Evolutionary conservation across 1,140 invertebrate species (phyloP), one percentile per base, ranked within the genome.

Genomic region (Ptiloglossa arizonensis): DNA sequence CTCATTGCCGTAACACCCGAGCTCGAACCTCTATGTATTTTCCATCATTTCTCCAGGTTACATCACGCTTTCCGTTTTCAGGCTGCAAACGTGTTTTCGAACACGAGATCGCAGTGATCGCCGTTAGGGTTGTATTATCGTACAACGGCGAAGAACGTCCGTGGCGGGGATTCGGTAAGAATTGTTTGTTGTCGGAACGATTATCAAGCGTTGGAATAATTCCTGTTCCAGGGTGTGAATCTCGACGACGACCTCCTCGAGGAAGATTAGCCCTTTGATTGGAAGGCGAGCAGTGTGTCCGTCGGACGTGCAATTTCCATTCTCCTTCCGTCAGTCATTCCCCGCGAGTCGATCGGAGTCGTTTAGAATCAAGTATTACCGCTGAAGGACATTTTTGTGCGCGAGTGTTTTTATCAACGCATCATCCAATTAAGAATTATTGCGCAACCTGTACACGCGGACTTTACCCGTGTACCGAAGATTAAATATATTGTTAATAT

Each of bases 201-300:
- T 17, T 9, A 24, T 46, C 0, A 41, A 52, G 15, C 15, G 4
- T 46, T 38, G 6, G 52, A 17, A 22, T 46, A 13, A 60, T 19
- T 50, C 48, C 80, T 87, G 80, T 93, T 92, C 57, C 90, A 95
- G 95, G 95, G 95, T 88, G 93, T 95, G 32, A 95, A 94, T 90
- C 91, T 95, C 79, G 95, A 95, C 87, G 95, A 95, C 81, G 95
- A 95, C 82, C 90, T 95, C 72, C 89, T 95, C 60, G 93, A 89
- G 59, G 95, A 95, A 88, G 93, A 94, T 81, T 86, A 88, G 72
- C 66, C 73, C 15, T 66, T 57, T 35, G 63, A 56, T 72, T 29
- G 32, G 64, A 68, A 75, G 48, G 71, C 56, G 54, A 76, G 52
- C 63, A 57, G 38, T 24, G 27, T 54, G 41, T 17, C 54, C 48